Percentiles rank a stretch among this genome's conserved stretches.
Conservation (phyloP, 1,140 invertebrate species). For the Phenacoccus solenopsis region DNA sequence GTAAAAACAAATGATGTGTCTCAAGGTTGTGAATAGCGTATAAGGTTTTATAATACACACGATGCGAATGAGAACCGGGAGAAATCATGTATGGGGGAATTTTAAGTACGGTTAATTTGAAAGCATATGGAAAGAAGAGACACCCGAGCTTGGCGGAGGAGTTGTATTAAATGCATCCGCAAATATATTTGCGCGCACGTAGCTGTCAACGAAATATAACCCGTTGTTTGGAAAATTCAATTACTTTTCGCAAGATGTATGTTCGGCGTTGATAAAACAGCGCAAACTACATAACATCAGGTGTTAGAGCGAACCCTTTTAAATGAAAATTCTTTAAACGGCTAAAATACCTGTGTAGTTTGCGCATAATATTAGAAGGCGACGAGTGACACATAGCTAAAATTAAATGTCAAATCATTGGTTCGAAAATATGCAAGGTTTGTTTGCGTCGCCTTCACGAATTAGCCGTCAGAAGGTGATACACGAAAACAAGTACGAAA, state of each 20-base stretch:
- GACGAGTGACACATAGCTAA: neutral
- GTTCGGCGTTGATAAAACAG: neutral
- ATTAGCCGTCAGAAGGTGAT: too few relatives aligned
- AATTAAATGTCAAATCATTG: neutral
- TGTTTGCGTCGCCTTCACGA: too few relatives aligned
- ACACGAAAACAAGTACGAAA: too few relatives aligned
- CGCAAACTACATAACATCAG: conserved; percentile 2
- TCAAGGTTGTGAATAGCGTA: too few relatives aligned
- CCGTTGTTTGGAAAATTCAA: neutral
- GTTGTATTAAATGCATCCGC: conserved; percentile 1
- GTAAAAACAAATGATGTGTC: too few relatives aligned
- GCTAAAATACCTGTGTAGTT: neutral
- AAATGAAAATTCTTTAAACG: neutral
- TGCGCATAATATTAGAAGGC: neutral
- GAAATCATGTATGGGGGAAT: too few relatives aligned
- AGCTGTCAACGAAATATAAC: neutral
- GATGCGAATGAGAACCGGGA: too few relatives aligned
- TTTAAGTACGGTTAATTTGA: neutral
- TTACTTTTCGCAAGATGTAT: neutral
- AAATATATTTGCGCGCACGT: neutral
- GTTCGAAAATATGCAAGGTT: neutral
- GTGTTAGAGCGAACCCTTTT: neutral
- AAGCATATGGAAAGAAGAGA: neutral
- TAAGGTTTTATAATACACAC: too few relatives aligned
- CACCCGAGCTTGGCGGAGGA: neutral